Base-by-base conservation (phyloP, 1,140 invertebrate genomes). In the Meloidogyne hapla region DNA sequence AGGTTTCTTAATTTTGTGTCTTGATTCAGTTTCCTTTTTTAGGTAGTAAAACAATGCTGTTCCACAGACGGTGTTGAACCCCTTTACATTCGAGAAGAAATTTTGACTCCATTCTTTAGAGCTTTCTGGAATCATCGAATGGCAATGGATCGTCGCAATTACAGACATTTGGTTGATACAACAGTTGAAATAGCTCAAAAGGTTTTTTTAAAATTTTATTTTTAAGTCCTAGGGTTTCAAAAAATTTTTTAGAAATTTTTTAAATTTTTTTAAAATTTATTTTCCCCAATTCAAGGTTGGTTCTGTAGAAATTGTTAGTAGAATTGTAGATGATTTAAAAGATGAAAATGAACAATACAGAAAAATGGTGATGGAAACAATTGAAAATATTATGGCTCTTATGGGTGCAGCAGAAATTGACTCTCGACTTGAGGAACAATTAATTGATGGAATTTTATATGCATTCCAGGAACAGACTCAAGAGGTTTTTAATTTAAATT, bases 281-380 rank as follows among this genome's bases (percentile, higher is more conserved):
- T 69, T 79, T 40, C n/a, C n/a, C n/a, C n/a, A n/a, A n/a, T n/a
- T n/a, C n/a, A 61, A 80, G 79, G 79, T 80, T 77, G 96, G 96
- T 8, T 94, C 95, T 1, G 95, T 95, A 0, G 96, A 99, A 90
- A 99, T 99, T 75, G 95, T 99, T 71, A 95, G 95, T 87, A 91
- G 96, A 70, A 94, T 99, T 62, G 97, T 99, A 0, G 96, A 99
- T 85, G 96, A 99, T 89, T 89, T 99, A 42, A 99, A 99, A 89
- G 96, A 99, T 88, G 96, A 99, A 89, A 98, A 98, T 88, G 97
- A 99, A 88, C 94, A 98, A 84, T 99, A 99, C 88, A 91, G 97
- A 77, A 99, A 99, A 90, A 99, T 99, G 96, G 96, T 99, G 0
- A 99, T 99, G 95, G 97, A 99, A 88, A 98, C 95, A 0, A 98